These are phyloP conservation scores for Echeneis naucrates DNA, from an alignment of 2,797 vertebrate genomes.

Conservation along the genomic window DNA sequence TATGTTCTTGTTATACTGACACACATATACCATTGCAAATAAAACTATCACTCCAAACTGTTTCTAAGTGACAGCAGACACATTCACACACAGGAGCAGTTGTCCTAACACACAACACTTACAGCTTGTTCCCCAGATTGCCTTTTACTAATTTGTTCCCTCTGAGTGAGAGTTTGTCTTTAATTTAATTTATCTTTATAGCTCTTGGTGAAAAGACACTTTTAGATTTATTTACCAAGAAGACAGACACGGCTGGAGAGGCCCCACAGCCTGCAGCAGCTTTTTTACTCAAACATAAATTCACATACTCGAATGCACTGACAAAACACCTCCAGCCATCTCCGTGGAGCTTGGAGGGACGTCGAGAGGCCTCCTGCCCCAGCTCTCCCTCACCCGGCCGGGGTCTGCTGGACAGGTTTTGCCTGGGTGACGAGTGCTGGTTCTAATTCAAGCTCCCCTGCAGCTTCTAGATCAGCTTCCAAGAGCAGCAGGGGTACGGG, in stretches of 20 bases:
- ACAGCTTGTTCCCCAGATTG: conserved; percentile 78
- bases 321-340: conserved; percentile 26
- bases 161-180: conserved; percentile 70
- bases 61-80: conserved; percentile 69
- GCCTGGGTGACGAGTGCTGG: conserved; percentile 55
- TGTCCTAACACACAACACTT: conserved; percentile 74
- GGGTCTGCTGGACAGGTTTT: conserved; percentile 37
- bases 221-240: conserved; percentile 65
- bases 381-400: conserved; percentile 19
- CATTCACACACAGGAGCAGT: conserved; percentile 73
- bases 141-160: conserved; percentile 77
- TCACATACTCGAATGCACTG: conserved; percentile 8
- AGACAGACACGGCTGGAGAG: conserved; percentile 50
- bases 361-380: conserved; percentile 40
- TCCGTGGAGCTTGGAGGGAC: conserved; percentile 38
- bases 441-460: conserved; percentile 57
- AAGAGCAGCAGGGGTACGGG: conserved; percentile 16
- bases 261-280: conserved; percentile 25
- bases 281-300: conserved; percentile 45
- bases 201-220: conserved; percentile 58
- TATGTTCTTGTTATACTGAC: conserved; percentile 79
- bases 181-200: conserved; percentile 69
- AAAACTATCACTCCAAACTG: conserved; percentile 72
- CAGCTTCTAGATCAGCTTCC: conserved; percentile 53
- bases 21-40: conserved; percentile 61